Conservation (phyloP, 2,797 vertebrate genomes). For the Argyrosomus regius region DNA sequence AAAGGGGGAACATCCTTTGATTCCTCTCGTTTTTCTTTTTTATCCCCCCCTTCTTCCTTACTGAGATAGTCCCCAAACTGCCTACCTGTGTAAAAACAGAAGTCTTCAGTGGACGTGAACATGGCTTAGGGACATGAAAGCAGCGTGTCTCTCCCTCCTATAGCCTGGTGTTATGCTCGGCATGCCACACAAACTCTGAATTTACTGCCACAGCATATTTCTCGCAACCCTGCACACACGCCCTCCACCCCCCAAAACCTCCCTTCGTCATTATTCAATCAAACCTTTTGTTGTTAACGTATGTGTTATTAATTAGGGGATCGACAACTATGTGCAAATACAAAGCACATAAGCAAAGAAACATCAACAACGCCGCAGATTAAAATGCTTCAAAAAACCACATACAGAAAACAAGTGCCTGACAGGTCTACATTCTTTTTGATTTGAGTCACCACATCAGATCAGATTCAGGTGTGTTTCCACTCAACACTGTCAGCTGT, state of each 20-base stretch:
- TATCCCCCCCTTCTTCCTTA: slow-evolving; percentile 60
- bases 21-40: slow-evolving; percentile 69
- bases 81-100: slow-evolving; percentile 86
- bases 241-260: slow-evolving; percentile 1
- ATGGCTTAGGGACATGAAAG: slow-evolving; percentile 83
- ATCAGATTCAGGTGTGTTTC: slow-evolving; percentile 36
- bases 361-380: neutral
- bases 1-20: slow-evolving; percentile 84
- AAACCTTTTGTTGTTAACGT: slow-evolving; percentile 70
- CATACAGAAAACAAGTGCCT: neutral
- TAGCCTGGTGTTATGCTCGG: slow-evolving; percentile 68
- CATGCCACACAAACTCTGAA: slow-evolving; percentile 78
- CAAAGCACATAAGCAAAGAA: slow-evolving; percentile 17
- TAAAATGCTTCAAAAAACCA: slow-evolving; percentile 8
- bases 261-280: slow-evolving; percentile 75
- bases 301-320: slow-evolving; percentile 52
- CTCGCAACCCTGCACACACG: slow-evolving; percentile 36
- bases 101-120: slow-evolving; percentile 82
- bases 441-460: neutral
- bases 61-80: slow-evolving; percentile 82
- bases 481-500: slow-evolving; percentile 2
- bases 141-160: slow-evolving; percentile 71
- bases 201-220: slow-evolving; percentile 84
- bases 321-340: slow-evolving; percentile 39
- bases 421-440: neutral